Evolutionary conservation across 2,888 invertebrate genomes (phyloP), one percentile per base, ranked within the genome.

Genomic region (Caenorhabditis sinica): DNA sequence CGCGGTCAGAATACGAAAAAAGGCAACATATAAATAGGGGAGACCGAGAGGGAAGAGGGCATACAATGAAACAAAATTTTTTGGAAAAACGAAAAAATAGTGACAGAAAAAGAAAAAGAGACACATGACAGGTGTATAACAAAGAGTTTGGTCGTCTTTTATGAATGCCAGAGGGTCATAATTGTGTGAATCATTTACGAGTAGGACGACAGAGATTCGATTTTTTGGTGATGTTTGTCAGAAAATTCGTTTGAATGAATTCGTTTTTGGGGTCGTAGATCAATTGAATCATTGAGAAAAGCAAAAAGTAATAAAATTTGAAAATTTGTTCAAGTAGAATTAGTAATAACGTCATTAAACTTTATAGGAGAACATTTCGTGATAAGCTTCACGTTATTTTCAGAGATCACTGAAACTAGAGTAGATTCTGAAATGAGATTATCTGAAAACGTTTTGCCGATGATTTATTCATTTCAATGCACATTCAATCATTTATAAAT

Each of bases 131-230:
- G 63, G 43, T 63, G 63, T 20, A 36, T 13, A n/a, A 68, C 17
- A 51, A 23, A 53, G 33, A 68, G 68, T 30, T 11, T 40, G 11
- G 40, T 40, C 40, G 40, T 51, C 33, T 68, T 68, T 53, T 56
- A 49, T 68, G 68, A 68, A 51, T 65, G 65, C 65, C 49, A 51
- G 17, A 36, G 51, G 68, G 68, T 68, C 68, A 68, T 68, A 68
- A 68, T 68, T 68, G 68, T 36, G 23, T 68, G 68, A 68, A 68
- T 68, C 68, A 68, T 68, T 68, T 33, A 68, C 33, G 49, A 66
- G 49, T 25, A 30, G 51, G 23, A 20, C 28, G 2, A 33, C n/a
- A 6, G 17, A 65, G 0, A 40, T 33, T n/a, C n/a, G n/a, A n/a
- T n/a, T 33, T n/a, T 0, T 8, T 13, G 23, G 36, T 61, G 36